These are phyloP conservation scores for Camelus bactrianus DNA, from an alignment of 2,113 vertebrate genomes.

Conservation along the genomic window DNA sequence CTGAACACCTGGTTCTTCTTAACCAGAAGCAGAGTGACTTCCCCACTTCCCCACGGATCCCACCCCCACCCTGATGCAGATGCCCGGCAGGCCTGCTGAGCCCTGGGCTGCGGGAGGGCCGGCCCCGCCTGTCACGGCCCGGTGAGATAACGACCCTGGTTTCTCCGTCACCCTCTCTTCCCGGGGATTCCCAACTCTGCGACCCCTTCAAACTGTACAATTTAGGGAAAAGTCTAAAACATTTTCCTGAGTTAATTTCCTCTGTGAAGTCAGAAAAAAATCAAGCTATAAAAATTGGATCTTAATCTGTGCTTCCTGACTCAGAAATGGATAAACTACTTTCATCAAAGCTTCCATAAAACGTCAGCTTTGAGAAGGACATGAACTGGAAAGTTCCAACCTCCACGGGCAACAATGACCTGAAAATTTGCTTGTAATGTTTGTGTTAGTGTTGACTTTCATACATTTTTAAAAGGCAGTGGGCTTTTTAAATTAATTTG, in stretches of 20 bases:
- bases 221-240: not conserved
- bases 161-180: not conserved
- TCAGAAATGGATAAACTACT: not conserved
- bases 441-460: not conserved
- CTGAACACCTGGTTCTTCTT: not conserved
- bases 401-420: not conserved
- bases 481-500: not conserved
- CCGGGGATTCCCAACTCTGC: not conserved
- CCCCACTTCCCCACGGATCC: accelerated
- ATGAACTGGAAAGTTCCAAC: not conserved
- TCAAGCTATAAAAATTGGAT: not conserved
- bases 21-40: not conserved
- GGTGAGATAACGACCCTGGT: not conserved
- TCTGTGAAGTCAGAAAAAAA: not conserved
- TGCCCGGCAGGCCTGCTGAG: accelerated
- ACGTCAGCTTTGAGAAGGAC: conserved; percentile 46
- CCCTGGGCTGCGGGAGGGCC: accelerated
- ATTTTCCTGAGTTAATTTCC: not conserved
- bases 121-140: too few species aligned
- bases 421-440: not conserved
- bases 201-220: not conserved
- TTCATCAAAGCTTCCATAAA: conserved; percentile 47
- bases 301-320: conserved; percentile 37
- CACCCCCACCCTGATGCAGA: accelerated
- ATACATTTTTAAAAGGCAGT: not conserved